Base-by-base conservation (phyloP, 2,888 invertebrate species). In the Temnothorax rugatulus region DNA sequence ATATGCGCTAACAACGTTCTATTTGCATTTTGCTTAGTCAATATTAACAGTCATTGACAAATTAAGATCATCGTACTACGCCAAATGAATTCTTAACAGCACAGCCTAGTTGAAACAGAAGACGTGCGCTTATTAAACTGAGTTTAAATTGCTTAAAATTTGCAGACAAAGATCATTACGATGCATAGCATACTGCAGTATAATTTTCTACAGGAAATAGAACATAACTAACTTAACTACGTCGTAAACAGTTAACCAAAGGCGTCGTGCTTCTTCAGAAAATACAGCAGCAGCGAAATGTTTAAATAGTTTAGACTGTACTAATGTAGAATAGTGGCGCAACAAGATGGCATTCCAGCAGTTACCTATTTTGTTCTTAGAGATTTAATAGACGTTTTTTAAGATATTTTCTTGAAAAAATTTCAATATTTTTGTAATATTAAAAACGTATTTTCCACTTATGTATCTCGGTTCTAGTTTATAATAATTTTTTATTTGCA, bases 201-300 rank as follows among this genome's bases (percentile, higher is more conserved):
- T n/a, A 61, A 76, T 76, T 41, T 63, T 66, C 52, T 52, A 41
- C 38, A 41, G n/a, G 18, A 59, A 61, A 61, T n/a, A 13, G 59
- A 74, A 44, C 29, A 29, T 29, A 61, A 61, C 25, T 59, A 57
- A 41, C 38, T 57, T 73, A 57, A 57, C 25, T 73, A 41, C 74
- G n/a, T 74, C 59, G n/a, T 74, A 61, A 74, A 74, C 44, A 61
- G 59, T 59, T 59, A 61, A 47, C 18, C 13, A 41, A 25, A 74
- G 25, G 38, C 52, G 25, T 66, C 13, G 38, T 54, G 71, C 44
- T 76, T 66, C 18, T 52, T 76, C 15, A 54, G 11, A 63, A 74
- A 61, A 21, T 34, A 15, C 21, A 44, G 11, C 34, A 61, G 9
- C 9, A 54, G 29, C 52, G 8, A 52, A n/a, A 71, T 47, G 34